These are phyloP conservation scores for Caenorhabditis macrosperma DNA, from an alignment of 2,888 invertebrate species.

Conservation along the genomic window DNA sequence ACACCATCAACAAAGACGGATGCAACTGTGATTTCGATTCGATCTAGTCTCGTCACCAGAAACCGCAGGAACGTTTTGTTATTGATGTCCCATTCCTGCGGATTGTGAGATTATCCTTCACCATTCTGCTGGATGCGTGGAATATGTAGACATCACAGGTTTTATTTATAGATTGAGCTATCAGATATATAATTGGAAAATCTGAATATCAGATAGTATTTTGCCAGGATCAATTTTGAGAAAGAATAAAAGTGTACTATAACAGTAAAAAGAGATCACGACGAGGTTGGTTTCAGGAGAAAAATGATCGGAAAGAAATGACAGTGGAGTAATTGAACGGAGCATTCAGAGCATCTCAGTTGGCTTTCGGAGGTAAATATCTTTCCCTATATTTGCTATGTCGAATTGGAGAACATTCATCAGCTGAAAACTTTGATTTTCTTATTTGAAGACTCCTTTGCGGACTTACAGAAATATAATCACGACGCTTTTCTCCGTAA, in stretches of 20 bases:
- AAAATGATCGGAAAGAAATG: constrained; percentile 1
- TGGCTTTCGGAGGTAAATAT: constrained; percentile 63
- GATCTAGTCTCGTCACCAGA: too few relatives aligned
- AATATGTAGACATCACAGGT: constrained; percentile 42
- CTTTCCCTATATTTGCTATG: constrained; percentile 62
- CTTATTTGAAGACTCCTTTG: not conserved
- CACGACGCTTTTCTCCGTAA: constrained; percentile 56
- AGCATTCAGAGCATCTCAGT: constrained; percentile 28
- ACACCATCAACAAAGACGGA: too few relatives aligned
- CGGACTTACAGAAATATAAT: constrained; percentile 47
- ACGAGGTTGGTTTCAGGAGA: constrained; percentile 28
- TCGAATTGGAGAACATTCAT: constrained; percentile 57
- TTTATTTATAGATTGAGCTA: constrained; percentile 36
- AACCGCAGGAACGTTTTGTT: too few relatives aligned
- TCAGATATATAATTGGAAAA: not conserved
- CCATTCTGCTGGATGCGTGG: not conserved
- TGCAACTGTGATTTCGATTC: too few relatives aligned
- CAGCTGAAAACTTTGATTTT: constrained; percentile 47
- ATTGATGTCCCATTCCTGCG: too few relatives aligned
- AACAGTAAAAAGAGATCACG: constrained; percentile 24
- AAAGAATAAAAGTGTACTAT: constrained; percentile 33
- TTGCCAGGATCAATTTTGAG: not conserved
- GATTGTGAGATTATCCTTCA: too few relatives aligned
- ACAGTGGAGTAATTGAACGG: not conserved
- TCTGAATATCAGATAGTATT: constrained; percentile 45